Percentiles rank a stretch among this genome's conserved stretches.
phyloP scores from a whole-genome alignment of 1,140 invertebrate genomes.

The Hetaerina americana region DNA sequence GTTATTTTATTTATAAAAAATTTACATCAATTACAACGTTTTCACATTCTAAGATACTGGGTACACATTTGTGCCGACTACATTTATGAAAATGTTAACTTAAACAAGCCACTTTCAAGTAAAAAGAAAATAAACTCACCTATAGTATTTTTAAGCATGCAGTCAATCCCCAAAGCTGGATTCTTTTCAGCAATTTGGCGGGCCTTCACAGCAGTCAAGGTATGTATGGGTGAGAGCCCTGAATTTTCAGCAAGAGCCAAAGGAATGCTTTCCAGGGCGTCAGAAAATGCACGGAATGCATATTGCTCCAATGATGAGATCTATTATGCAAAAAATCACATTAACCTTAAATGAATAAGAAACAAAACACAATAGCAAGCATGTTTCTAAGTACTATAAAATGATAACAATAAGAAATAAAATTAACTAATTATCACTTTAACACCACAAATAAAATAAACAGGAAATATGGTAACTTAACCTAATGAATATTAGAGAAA shows the following conservation, averaged over 20 bases:
- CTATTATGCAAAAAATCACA: constrained; percentile 25
- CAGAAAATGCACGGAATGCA: constrained; percentile 89
- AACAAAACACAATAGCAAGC: too few relatives aligned
- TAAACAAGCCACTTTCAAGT: background rate
- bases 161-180: constrained; percentile 85
- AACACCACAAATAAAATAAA: too few relatives aligned
- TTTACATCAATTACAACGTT: too few relatives aligned
- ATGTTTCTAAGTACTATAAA: too few relatives aligned
- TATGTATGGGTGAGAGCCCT: constrained; percentile 83
- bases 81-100: background rate
- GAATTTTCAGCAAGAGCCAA: constrained; percentile 94
- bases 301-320: constrained; percentile 93
- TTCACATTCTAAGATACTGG: too few relatives aligned
- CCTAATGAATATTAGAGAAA: too few relatives aligned
- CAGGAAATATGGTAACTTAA: too few relatives aligned
- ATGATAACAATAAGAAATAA: too few relatives aligned
- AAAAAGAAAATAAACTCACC: constrained; percentile 32
- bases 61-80: too few relatives aligned
- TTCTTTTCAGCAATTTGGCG: constrained; percentile 77
- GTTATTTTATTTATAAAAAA: too few relatives aligned
- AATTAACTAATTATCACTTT: too few relatives aligned
- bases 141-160: constrained; percentile 70
- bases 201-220: constrained; percentile 85
- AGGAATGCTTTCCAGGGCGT: constrained; percentile 90
- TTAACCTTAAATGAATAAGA: background rate